Conservation (phyloP, 2,113 vertebrate species). For the Syrrhaptes paradoxus region DNA sequence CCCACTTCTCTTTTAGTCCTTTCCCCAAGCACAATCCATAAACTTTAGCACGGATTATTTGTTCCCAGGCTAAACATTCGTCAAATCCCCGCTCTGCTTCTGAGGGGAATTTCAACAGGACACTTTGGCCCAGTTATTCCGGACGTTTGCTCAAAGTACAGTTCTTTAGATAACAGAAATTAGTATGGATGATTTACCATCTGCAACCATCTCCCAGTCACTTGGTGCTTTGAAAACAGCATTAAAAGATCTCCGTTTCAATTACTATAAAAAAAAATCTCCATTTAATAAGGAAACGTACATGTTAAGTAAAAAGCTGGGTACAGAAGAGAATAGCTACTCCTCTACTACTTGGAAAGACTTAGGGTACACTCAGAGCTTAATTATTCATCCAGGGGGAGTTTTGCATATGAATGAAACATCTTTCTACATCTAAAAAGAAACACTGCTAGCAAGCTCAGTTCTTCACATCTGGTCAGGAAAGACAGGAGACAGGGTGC, state of each 20-base stretch:
- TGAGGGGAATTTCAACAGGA: conserved; percentile 10
- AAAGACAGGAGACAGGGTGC: not conserved
- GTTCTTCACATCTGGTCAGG: conserved; percentile 20
- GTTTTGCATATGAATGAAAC: conserved; percentile 52
- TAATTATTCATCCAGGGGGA: not conserved
- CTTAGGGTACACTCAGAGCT: not conserved
- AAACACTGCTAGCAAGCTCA: not conserved
- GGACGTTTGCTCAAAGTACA: not conserved
- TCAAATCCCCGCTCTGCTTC: not conserved
- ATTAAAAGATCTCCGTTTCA: not conserved
- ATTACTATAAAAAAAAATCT: not conserved
- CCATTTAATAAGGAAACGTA: not conserved
- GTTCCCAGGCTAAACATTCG: conserved; percentile 12
- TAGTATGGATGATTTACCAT: conserved; percentile 25
- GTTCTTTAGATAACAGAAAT: conserved; percentile 11
- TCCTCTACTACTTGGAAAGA: conserved; percentile 7
- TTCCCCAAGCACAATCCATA: not conserved
- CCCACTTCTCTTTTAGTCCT: not conserved
- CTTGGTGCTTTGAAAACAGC: not conserved
- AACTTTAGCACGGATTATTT: conserved; percentile 8
- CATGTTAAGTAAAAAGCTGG: not conserved
- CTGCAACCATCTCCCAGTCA: not conserved
- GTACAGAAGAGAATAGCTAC: conserved; percentile 18
- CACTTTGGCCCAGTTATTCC: conserved; percentile 9
- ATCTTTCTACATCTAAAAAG: conserved; percentile 18